Conservation (phyloP, 2,888 invertebrate genomes). For the Diabrotica balteata region DNA sequence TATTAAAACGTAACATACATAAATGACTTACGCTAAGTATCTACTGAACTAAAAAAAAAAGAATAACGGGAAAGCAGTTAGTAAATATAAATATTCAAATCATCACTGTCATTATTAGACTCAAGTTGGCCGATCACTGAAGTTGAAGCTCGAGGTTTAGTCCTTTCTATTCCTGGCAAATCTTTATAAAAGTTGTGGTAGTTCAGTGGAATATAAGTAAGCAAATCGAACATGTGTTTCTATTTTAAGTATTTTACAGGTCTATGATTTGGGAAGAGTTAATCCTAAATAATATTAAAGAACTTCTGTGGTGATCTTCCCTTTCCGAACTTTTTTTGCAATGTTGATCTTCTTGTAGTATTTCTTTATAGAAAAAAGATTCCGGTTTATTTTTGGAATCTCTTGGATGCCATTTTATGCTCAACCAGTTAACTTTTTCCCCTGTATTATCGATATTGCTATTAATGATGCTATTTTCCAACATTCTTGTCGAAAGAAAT, state of each 20-base stretch:
- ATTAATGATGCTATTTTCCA: background rate
- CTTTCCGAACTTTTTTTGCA: too few species aligned
- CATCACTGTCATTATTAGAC: background rate
- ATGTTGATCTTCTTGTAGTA: too few species aligned
- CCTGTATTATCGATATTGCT: too few species aligned
- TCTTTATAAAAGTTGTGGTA: slow-evolving; percentile 13
- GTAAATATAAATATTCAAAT: background rate
- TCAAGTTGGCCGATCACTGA: background rate
- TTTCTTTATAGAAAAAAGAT: too few species aligned
- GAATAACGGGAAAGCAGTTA: too few species aligned
- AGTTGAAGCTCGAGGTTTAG: background rate
- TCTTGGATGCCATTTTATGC: too few species aligned
- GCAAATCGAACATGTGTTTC: slow-evolving; percentile 20
- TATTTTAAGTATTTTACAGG: background rate
- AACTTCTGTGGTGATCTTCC: too few species aligned
- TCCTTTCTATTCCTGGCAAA: background rate
- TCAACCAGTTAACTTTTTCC: too few species aligned
- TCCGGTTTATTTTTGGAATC: too few species aligned
- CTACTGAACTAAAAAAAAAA: too few species aligned
- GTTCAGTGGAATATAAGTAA: slow-evolving; percentile 15
- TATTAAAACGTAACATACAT: too few species aligned
- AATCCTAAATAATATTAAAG: slow-evolving; percentile 16
- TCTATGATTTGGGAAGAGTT: slow-evolving; percentile 17
- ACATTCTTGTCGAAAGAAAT: background rate
- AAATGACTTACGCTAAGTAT: too few species aligned